Evolutionary conservation across 2,888 invertebrate genomes (phyloP).

Genomic region (Plusia festucae): DNA sequence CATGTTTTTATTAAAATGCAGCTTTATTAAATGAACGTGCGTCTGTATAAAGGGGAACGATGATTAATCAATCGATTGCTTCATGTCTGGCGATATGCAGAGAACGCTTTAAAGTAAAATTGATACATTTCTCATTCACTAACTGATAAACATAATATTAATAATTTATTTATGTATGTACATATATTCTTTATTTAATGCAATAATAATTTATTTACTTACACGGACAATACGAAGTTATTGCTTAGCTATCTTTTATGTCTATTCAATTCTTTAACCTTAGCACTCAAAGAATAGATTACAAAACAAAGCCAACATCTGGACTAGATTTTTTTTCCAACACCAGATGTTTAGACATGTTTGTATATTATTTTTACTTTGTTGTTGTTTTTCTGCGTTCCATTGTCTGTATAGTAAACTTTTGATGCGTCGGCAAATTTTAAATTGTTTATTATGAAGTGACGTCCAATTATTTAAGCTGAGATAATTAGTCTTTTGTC

Average conservation of each 20-base stretch:
- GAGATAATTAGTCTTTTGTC: conserved; percentile 59
- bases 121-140: background rate
- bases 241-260: background rate
- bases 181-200: background rate
- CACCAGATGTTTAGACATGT: conserved; percentile 7
- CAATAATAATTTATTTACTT: background rate
- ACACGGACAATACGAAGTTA: background rate
- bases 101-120: background rate
- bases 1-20: conserved; percentile 3
- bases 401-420: conserved; percentile 26
- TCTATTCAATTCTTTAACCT: background rate
- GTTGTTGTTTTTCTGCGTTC: conserved; percentile 43
- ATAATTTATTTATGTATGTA: background rate
- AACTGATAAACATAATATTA: background rate
- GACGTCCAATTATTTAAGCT: conserved; percentile 60
- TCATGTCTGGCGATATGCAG: background rate
- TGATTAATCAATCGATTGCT: conserved; percentile 1
- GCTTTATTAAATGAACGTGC: background rate
- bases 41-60: background rate
- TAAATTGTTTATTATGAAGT: conserved; percentile 60
- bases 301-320: conserved; percentile 1
- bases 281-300: background rate
- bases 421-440: conserved; percentile 59
- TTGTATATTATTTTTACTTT: background rate
- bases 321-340: conserved; percentile 7